phyloP scores from a whole-genome alignment of 2,888 invertebrate species.

The Deroplatys truncata region DNA sequence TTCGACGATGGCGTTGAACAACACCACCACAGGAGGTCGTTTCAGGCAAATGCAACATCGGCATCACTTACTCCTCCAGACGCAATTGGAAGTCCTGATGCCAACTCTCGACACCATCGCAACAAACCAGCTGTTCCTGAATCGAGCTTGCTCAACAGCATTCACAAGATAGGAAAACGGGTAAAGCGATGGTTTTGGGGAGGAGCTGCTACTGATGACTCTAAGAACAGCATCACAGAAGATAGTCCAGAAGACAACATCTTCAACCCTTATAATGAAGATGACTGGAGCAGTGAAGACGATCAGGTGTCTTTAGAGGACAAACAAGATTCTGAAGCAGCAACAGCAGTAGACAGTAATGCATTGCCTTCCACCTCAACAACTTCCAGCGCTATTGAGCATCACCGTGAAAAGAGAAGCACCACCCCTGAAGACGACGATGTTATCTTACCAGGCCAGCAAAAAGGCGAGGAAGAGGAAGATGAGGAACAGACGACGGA shows the following conservation, averaged over 20 bases:
- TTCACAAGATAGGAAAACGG: background rate
- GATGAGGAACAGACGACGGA: background rate
- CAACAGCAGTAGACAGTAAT: background rate
- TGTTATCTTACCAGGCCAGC: background rate
- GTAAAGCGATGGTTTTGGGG: background rate
- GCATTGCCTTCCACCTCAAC: background rate
- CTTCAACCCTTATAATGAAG: background rate
- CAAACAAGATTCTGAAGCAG: background rate
- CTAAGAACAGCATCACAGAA: background rate
- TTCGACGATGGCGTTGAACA: slow-evolving; percentile 26
- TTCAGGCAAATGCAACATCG: background rate
- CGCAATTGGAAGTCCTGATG: background rate
- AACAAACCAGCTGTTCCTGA: background rate
- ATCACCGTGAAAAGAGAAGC: background rate
- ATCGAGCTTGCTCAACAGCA: background rate
- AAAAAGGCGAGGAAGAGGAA: background rate
- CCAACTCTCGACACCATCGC: background rate
- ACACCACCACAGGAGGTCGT: background rate
- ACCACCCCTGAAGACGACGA: background rate
- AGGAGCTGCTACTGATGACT: background rate
- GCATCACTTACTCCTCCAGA: background rate
- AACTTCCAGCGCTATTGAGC: background rate
- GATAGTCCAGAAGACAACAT: background rate
- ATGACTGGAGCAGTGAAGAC: background rate
- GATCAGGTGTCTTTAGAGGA: background rate